phyloP scores from a whole-genome alignment of 2,113 vertebrate genomes.

The Carassius gibelio region DNA sequence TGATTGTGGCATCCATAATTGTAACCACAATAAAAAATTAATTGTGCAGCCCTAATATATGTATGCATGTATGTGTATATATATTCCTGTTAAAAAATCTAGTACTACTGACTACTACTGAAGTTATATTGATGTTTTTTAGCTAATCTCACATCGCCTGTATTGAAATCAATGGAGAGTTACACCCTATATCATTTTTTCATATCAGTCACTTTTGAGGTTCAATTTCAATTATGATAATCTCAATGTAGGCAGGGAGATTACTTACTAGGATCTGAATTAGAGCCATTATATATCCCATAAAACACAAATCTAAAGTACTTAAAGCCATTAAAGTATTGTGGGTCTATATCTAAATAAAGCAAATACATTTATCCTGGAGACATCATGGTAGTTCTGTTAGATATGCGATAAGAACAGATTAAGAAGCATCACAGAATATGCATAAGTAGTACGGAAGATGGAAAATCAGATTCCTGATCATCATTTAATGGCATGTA shows the following conservation, averaged over 20 bases:
- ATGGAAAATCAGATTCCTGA: background rate
- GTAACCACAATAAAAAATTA: too few species aligned
- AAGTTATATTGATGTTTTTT: background rate
- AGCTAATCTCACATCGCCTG: background rate
- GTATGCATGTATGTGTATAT: too few species aligned
- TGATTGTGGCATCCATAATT: too few species aligned
- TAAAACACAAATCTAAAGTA: background rate
- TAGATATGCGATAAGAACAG: background rate
- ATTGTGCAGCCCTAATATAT: too few species aligned
- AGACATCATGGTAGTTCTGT: background rate
- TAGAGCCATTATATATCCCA: background rate
- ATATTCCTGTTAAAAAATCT: too few species aligned
- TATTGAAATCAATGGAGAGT: background rate
- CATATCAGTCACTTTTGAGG: background rate
- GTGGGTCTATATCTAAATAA: background rate
- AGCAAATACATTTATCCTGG: background rate
- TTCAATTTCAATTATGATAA: background rate
- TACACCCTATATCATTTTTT: background rate
- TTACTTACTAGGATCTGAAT: background rate
- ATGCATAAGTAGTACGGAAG: background rate
- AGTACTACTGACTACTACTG: too few species aligned
- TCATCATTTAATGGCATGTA: background rate
- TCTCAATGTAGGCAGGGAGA: background rate
- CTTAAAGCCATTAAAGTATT: background rate
- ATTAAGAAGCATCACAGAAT: slow-evolving; percentile 1